These are phyloP conservation scores for Anoplopoma fimbria DNA, from an alignment of 2,113 vertebrate genomes.

Conservation along the genomic window DNA sequence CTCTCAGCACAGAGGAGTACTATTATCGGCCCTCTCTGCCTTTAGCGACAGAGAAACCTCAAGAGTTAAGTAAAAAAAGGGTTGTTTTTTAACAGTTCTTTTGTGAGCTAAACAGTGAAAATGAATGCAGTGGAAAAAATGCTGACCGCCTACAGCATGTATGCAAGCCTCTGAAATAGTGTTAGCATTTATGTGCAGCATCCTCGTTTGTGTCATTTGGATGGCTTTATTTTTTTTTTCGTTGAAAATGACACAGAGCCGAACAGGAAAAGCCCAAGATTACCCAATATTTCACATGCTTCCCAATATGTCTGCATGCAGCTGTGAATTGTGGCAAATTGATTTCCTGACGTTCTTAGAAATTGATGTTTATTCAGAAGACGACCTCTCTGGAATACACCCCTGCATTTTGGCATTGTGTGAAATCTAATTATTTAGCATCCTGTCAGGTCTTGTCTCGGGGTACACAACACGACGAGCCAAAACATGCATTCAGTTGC, in stretches of 20 bases:
- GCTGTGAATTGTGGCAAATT: constrained; percentile 52
- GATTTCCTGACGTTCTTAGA: constrained; percentile 53
- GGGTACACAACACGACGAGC: constrained; percentile 47
- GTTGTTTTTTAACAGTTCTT: background rate
- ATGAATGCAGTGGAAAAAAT: constrained; percentile 30
- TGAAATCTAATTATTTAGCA: constrained; percentile 68
- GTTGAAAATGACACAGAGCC: constrained; percentile 13
- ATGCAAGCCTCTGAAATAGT: constrained; percentile 12
- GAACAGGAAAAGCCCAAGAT: background rate
- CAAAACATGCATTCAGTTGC: constrained; percentile 43
- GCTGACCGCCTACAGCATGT: constrained; percentile 21
- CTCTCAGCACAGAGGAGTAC: constrained; percentile 23
- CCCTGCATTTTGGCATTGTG: constrained; percentile 43
- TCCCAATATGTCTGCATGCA: constrained; percentile 35
- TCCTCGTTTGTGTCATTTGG: background rate
- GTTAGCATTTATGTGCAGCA: background rate
- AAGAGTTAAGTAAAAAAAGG: constrained; percentile 5
- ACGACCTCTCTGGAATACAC: constrained; percentile 32
- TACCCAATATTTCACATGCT: constrained; percentile 8
- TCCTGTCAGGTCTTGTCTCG: constrained; percentile 59
- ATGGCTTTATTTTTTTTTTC: background rate
- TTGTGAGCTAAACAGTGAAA: constrained; percentile 27
- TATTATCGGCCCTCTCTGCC: constrained; percentile 21
- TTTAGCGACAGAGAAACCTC: constrained; percentile 15
- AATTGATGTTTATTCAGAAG: constrained; percentile 48